A percentile compares a stretch with the other conserved stretches of the same genome.
Evolutionary conservation across 2,113 vertebrate species (phyloP).

Genomic region (Dryoscopus gambensis): DNA sequence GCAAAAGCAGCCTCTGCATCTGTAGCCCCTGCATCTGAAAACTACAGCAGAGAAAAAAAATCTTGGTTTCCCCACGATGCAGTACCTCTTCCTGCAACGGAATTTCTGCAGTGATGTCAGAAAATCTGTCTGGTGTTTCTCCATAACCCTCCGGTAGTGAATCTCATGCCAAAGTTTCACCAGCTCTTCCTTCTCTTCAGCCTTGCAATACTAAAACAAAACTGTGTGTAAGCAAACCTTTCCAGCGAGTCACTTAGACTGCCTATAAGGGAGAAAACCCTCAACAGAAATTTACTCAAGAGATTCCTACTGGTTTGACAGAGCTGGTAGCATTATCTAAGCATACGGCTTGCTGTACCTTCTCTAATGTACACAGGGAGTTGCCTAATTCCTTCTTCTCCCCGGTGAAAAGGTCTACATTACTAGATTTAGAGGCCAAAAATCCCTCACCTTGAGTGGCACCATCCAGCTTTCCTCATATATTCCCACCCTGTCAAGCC

Average conservation of each 20-base stretch:
- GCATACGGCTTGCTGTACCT: neutral
- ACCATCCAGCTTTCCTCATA: neutral
- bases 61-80: fast-evolving
- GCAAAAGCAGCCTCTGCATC: neutral
- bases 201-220: constrained; percentile 36
- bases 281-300: neutral
- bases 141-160: constrained; percentile 53
- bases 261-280: neutral
- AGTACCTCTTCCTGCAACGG: constrained; percentile 69
- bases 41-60: neutral
- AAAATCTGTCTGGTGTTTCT: neutral
- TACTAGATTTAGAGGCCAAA: neutral
- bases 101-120: constrained; percentile 68
- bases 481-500: neutral
- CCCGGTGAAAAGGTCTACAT: neutral
- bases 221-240: neutral
- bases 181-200: constrained; percentile 59
- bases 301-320: neutral
- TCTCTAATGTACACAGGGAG: neutral
- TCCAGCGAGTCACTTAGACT: neutral
- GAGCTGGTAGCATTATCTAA: neutral
- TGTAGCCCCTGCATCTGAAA: neutral
- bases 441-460: neutral
- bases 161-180: constrained; percentile 70
- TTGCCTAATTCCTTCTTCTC: neutral